These are phyloP conservation scores for Crotalus horridus DNA, from an alignment of 2,113 vertebrate species.

Conservation along the genomic window DNA sequence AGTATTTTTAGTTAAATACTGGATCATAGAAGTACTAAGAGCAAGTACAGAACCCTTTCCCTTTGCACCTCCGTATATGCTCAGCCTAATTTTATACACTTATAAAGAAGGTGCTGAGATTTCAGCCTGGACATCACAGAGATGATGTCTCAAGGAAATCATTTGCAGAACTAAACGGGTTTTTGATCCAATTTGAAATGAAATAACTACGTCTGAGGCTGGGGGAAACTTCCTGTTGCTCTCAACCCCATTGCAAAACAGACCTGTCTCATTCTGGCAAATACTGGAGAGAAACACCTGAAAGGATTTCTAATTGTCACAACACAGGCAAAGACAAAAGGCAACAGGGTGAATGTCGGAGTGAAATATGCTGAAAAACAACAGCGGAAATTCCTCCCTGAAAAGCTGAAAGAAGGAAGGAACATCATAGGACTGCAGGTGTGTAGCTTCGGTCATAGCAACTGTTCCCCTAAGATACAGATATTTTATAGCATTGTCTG, in stretches of 20 bases:
- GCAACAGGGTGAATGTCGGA: slow-evolving; percentile 82
- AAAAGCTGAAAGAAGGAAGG: slow-evolving; percentile 85
- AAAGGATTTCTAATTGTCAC: background rate
- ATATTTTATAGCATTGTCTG: background rate
- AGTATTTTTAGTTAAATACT: background rate
- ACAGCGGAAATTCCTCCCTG: slow-evolving; percentile 81
- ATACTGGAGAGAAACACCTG: background rate
- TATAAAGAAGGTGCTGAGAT: background rate
- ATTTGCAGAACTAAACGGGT: background rate
- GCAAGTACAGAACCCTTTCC: background rate
- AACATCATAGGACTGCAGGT: slow-evolving; percentile 94
- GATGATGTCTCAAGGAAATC: background rate
- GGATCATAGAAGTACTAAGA: background rate
- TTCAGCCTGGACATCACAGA: background rate
- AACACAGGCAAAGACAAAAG: slow-evolving; percentile 88
- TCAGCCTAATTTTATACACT: background rate
- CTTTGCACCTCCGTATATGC: background rate
- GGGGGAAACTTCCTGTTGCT: background rate
- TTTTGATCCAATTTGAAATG: background rate
- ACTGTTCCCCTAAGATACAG: background rate
- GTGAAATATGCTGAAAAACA: slow-evolving; percentile 90
- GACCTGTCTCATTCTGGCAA: background rate
- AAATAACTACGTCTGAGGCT: background rate
- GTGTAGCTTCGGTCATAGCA: background rate
- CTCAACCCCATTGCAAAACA: background rate